Evolutionary conservation across 2,888 invertebrate genomes (phyloP), one percentile per base, ranked within the genome.

Genomic region (Conomelus anceps): DNA sequence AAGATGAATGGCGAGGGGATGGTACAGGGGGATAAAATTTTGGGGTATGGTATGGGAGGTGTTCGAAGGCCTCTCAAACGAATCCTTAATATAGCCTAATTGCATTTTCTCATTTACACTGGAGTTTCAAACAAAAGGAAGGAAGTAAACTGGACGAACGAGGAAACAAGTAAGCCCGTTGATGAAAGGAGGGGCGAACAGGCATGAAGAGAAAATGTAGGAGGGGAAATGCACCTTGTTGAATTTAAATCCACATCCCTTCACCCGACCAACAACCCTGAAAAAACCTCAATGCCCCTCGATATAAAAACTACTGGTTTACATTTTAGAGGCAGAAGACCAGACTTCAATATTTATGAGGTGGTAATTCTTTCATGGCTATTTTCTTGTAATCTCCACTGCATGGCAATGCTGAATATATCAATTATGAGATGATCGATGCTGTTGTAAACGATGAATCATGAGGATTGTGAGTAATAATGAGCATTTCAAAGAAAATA

Each of bases 61-160:
- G 63, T 63, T n/a, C 63, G n/a, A 3, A 63, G 63, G 63, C 63
- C n/a, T 86, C 86, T 86, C 86, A 86, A 86, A 86, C 86, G 29
- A 86, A 86, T 86, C 86, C 86, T 86, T 86, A 86, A 86, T 86
- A 86, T 20, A 86, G 29, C 23, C 86, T 86, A 86, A 86, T 86
- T 86, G 86, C 86, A 86, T 86, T 86, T 86, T 86, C 86, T 86
- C 86, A 86, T 86, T 86, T 86, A 63, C 63, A 63, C 63, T 63
- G 63, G 63, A 63, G 63, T 63, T 63, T 63, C 63, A 63, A 63
- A 63, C 63, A 63, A 63, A 63, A 63, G 63, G 63, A 63, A 63
- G 63, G 63, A 63, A 63, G n/a, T n/a, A n/a, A n/a, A 63, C 63
- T n/a, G 63, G 63, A 63, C 63, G 11, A 63, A n/a, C n/a, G 63